Conservation (phyloP, 2,797 vertebrate genomes). For the Nannoperca australis region DNA sequence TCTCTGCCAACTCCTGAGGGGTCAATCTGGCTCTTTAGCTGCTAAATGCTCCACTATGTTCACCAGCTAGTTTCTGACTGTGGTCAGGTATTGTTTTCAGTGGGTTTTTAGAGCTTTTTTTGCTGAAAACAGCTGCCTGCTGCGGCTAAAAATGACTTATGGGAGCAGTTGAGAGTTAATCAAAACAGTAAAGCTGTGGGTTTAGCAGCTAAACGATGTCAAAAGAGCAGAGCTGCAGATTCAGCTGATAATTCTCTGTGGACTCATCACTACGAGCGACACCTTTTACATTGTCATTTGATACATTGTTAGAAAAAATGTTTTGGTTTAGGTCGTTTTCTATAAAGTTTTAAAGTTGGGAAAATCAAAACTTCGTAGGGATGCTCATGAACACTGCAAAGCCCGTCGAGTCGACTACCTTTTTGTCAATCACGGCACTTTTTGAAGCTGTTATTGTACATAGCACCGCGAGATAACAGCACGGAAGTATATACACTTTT, state of each 20-base stretch:
- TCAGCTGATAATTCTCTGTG: background rate
- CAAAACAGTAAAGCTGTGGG: no score
- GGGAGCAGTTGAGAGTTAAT: no score
- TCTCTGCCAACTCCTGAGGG: no score
- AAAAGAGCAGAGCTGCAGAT: no score
- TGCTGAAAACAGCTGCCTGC: no score
- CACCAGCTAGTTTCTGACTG: background rate
- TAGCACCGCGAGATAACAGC: background rate
- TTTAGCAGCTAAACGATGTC: no score
- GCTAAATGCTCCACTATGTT: background rate
- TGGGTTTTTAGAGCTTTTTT: no score
- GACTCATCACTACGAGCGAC: background rate
- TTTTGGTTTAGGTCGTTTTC: background rate
- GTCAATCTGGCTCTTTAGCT: background rate
- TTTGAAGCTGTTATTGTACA: background rate
- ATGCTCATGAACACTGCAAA: background rate
- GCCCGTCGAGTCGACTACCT: background rate
- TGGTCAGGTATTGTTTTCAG: no score
- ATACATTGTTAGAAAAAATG: background rate
- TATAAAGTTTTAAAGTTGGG: background rate
- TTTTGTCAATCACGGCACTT: background rate
- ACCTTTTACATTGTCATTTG: background rate
- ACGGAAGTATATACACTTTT: background rate
- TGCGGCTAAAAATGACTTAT: no score
- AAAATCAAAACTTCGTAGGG: background rate